A percentile compares a stretch with the other conserved stretches of the same genome.
Evolutionary conservation across 2,797 vertebrate species (phyloP).

Genomic region (Odontamblyopus rebecca): DNA sequence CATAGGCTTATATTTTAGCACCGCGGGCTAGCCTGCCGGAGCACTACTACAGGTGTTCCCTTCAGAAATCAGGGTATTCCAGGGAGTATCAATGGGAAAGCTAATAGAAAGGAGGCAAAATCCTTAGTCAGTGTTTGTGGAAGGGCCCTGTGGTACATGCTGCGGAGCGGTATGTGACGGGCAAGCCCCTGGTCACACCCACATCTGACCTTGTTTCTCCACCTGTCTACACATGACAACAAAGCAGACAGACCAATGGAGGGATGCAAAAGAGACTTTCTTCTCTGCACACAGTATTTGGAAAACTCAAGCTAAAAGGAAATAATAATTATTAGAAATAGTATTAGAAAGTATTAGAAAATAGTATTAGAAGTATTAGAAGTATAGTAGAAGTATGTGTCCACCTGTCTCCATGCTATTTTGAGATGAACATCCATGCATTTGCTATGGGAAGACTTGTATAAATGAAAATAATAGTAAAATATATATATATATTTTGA

Average conservation of each 20-base stretch:
- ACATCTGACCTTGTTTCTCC: conserved; percentile 66
- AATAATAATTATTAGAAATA: background rate
- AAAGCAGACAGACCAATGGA: conserved; percentile 38
- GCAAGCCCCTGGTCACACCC: conserved; percentile 60
- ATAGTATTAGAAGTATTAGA: background rate
- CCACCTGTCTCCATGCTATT: background rate
- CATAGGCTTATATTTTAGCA: conserved; percentile 51
- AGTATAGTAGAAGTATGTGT: no score
- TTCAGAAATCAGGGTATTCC: conserved; percentile 46
- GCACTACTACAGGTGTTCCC: conserved; percentile 66
- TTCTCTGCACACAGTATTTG: conserved; percentile 1
- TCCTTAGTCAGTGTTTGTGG: conserved; percentile 38
- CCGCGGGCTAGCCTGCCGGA: conserved; percentile 59
- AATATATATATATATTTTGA: no score
- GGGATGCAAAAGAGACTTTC: conserved; percentile 40
- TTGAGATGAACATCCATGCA: background rate
- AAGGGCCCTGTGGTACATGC: conserved; percentile 14
- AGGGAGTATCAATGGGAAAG: conserved; percentile 49
- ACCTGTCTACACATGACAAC: conserved; percentile 60
- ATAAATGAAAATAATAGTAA: no score
- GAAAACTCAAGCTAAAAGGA: background rate
- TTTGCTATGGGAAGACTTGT: background rate
- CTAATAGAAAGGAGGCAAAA: conserved; percentile 45
- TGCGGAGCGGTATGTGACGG: conserved; percentile 39
- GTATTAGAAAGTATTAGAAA: background rate